phyloP scores from a whole-genome alignment of 1,140 invertebrate genomes.

The Calosoma granatense region DNA sequence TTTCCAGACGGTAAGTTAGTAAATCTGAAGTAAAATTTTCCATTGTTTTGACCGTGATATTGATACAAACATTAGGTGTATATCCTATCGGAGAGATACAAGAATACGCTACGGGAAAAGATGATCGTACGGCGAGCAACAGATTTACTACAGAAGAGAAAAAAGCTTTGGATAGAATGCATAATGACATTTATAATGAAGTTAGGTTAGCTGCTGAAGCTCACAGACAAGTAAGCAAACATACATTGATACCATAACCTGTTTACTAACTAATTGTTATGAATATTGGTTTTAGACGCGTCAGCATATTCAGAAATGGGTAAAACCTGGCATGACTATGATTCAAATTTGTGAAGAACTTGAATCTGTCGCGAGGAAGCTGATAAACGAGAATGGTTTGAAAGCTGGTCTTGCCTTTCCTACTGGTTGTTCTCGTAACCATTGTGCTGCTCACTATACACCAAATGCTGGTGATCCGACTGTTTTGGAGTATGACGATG shows the following conservation, averaged over 20 bases:
- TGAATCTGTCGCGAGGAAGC: slow-evolving; percentile 78
- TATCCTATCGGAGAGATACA: slow-evolving; percentile 74
- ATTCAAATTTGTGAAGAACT: slow-evolving; percentile 97
- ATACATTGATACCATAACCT: no score
- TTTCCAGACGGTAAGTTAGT: slow-evolving; percentile 64
- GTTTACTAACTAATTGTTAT: neutral
- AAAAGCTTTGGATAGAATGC: slow-evolving; percentile 64
- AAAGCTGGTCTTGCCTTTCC: slow-evolving; percentile 97
- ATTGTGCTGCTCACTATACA: slow-evolving; percentile 99
- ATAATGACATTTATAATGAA: slow-evolving; percentile 89
- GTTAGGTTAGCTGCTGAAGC: slow-evolving; percentile 93
- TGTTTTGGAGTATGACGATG: slow-evolving; percentile 91
- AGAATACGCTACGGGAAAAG: slow-evolving; percentile 59
- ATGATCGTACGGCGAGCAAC: slow-evolving; percentile 78
- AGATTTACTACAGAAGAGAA: slow-evolving; percentile 88
- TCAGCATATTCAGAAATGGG: slow-evolving; percentile 79
- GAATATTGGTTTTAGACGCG: slow-evolving; percentile 54
- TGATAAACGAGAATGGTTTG: slow-evolving; percentile 93
- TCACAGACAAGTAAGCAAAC: slow-evolving; percentile 64
- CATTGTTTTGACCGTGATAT: neutral
- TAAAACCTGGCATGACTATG: slow-evolving; percentile 99
- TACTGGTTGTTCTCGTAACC: slow-evolving; percentile 96
- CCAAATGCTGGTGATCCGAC: slow-evolving; percentile 97
- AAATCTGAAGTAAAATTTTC: slow-evolving; percentile 21
- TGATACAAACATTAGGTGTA: slow-evolving; percentile 41